phyloP scores from a whole-genome alignment of 2,797 vertebrate genomes.

The Pseudotriccus pelzelni region DNA sequence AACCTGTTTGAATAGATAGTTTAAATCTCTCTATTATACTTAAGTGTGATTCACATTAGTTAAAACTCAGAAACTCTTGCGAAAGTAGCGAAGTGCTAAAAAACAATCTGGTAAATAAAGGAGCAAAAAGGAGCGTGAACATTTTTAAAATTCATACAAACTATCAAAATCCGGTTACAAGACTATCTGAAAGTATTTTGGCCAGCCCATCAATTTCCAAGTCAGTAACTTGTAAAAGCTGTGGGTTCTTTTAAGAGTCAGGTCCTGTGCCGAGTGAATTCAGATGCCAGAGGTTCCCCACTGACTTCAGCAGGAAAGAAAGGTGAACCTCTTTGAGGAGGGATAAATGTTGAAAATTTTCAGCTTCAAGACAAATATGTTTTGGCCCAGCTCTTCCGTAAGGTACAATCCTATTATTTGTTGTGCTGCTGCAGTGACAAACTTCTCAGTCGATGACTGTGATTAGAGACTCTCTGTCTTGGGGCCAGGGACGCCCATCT shows the following conservation, averaged over 20 bases:
- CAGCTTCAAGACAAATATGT: neutral
- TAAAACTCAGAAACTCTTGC: neutral
- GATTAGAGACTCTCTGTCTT: slow-evolving; percentile 9
- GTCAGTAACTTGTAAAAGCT: neutral
- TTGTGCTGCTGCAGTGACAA: neutral
- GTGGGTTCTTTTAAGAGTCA: neutral
- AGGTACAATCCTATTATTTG: neutral
- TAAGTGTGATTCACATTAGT: neutral
- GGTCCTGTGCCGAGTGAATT: neutral
- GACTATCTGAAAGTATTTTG: neutral
- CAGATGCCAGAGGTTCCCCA: neutral
- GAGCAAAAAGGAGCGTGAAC: neutral
- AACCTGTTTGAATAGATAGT: neutral
- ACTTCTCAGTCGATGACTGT: neutral
- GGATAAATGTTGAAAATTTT: neutral
- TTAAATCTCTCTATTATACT: neutral
- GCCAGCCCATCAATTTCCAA: neutral
- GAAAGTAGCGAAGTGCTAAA: neutral
- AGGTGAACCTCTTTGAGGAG: neutral
- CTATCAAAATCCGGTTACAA: neutral
- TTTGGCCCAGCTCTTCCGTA: neutral
- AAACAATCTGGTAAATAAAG: neutral
- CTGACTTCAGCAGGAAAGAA: neutral
- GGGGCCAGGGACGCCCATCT: slow-evolving; percentile 48
- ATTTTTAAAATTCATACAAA: neutral